phyloP scores from a whole-genome alignment of 1,140 invertebrate genomes.

The Elymnias hypermnestra region DNA sequence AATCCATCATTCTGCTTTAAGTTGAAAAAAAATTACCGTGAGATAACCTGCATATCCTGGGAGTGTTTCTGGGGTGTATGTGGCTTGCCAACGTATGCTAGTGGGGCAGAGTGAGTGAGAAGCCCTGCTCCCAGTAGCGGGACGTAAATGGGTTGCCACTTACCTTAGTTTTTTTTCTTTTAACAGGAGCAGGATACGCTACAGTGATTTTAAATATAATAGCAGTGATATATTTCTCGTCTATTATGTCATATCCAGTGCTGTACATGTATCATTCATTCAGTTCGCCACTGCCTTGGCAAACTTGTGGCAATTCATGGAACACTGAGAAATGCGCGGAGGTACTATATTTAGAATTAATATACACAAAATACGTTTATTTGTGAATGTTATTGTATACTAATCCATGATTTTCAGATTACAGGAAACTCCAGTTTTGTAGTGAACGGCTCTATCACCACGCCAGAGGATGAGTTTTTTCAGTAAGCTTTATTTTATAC shows the following conservation, averaged over 20 bases:
- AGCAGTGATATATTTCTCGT: conserved; percentile 95
- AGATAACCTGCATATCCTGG: no score
- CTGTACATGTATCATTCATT: conserved; percentile 88
- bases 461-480: conserved; percentile 90
- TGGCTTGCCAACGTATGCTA: no score
- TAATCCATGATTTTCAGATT: conserved; percentile 37
- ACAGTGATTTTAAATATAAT: conserved; percentile 92
- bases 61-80: no score
- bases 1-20: no score
- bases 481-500: conserved; percentile 78
- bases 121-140: no score
- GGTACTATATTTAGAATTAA: conserved; percentile 42
- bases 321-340: conserved; percentile 86
- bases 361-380: conserved; percentile 11
- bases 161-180: no score
- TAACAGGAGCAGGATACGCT: conserved; percentile 88
- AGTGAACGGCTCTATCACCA: conserved; percentile 66
- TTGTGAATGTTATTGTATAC: conserved; percentile 17
- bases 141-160: no score
- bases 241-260: conserved; percentile 93
- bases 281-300: conserved; percentile 87
- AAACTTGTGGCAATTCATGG: conserved; percentile 90
- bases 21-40: no score
- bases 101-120: no score
- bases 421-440: conserved; percentile 42